Evolutionary conservation across 2,797 vertebrate genomes (phyloP).

Genomic region (Clarias platycephalus): DNA sequence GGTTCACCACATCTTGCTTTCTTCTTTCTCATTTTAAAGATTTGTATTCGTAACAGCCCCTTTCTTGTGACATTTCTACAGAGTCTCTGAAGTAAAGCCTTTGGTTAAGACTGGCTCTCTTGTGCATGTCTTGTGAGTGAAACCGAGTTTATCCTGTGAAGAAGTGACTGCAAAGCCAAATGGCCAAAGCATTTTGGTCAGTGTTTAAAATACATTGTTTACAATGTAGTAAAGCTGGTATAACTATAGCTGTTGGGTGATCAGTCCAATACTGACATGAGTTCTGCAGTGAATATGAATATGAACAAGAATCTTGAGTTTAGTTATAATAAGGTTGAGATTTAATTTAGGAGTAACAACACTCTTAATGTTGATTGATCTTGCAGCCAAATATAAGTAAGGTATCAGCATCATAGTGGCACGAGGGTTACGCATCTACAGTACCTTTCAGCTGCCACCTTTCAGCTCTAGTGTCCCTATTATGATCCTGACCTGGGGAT

Average conservation of each 20-base stretch:
- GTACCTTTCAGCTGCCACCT: background rate
- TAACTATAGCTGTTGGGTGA: background rate
- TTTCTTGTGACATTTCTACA: background rate
- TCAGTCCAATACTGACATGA: background rate
- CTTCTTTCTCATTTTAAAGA: conserved; percentile 11
- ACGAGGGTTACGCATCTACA: background rate
- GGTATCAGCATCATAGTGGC: background rate
- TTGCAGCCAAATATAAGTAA: background rate
- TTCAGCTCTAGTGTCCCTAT: background rate
- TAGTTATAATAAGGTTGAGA: background rate
- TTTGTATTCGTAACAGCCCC: conserved; percentile 6
- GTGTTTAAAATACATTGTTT: background rate
- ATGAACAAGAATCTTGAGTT: background rate
- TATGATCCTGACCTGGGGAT: background rate
- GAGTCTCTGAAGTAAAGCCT: background rate
- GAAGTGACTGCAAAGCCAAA: background rate
- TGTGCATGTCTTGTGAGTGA: conserved; percentile 12
- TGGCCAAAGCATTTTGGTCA: background rate
- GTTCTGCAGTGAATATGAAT: background rate
- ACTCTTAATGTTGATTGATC: background rate
- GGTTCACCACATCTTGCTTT: background rate
- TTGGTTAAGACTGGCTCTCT: conserved; percentile 7
- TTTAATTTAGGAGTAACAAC: background rate
- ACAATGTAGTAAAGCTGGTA: background rate
- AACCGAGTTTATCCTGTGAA: background rate